phyloP scores from a whole-genome alignment of 2,113 vertebrate species.

The Jacana jacana region DNA sequence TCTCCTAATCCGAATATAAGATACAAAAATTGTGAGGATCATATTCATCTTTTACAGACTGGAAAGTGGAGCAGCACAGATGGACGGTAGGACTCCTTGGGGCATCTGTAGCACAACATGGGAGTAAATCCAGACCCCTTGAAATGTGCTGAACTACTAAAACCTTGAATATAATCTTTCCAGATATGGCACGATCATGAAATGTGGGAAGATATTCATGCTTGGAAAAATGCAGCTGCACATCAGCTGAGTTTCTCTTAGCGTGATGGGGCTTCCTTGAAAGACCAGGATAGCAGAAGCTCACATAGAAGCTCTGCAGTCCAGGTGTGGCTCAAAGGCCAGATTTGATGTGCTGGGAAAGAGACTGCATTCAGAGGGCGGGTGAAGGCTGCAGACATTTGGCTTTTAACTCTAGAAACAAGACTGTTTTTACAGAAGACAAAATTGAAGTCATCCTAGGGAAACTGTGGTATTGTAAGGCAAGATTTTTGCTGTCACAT shows the following conservation, averaged over 20 bases:
- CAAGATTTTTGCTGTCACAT: not conserved
- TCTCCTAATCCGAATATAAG: not conserved
- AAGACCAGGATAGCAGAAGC: not conserved
- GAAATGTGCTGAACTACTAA: not conserved
- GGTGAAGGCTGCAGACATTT: not conserved
- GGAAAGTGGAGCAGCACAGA: not conserved
- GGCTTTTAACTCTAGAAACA: not conserved
- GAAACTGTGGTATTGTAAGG: not conserved
- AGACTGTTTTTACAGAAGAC: not conserved
- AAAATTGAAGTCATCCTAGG: not conserved
- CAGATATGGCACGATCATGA: not conserved
- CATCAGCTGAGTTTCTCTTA: not conserved
- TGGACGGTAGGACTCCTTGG: not conserved
- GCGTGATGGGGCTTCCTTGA: not conserved
- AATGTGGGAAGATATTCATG: rapidly evolving
- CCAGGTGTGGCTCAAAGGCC: not conserved
- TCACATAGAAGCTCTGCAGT: not conserved
- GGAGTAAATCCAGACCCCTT: not conserved
- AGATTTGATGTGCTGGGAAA: not conserved
- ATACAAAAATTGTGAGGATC: rapidly evolving
- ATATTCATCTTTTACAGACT: not conserved
- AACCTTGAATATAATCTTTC: not conserved
- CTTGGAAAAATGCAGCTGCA: not conserved
- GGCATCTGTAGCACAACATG: not conserved
- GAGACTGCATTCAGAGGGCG: not conserved